Evolutionary conservation across 2,113 vertebrate species (phyloP), one percentile per base, ranked within the genome.

Genomic region (Sorex araneus): DNA sequence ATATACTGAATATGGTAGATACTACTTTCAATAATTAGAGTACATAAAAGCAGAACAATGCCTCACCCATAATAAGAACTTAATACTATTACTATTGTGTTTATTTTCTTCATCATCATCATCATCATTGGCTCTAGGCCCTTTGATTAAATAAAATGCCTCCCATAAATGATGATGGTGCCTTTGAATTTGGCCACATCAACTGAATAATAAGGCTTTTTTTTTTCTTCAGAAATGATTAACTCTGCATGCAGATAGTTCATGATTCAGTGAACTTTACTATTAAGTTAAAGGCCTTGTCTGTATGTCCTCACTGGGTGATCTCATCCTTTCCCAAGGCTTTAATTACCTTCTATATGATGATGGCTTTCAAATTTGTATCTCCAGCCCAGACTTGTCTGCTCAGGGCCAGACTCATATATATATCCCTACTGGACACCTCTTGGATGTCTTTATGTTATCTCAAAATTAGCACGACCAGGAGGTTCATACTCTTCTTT

Each of bases 381-480:
- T 80, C 36, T 88, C 86, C 16, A 90, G 95, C 69, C 94, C 73
- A 81, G 94, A 93, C 95, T 97, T 97, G 95, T 70, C 87, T 45
- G 1, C 60, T 15, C 18, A 90, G 67, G 74, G 79, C 76, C 73
- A 34, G 73, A 63, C 71, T 63, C 19, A 0, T 28, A 19, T 69
- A 80, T 60, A 32, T 25, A 77, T 1, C 40, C 50, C 54, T 54
- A 15, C 63, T 45, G 85, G 74, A 32, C 66, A 12, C 70, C 54
- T 7, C 80, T 45, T 82, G 23, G 8, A 57, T 45, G 67, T 54
- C 90, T 87, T 43, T 12, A 64, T 43, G n/a, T 8, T 73, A 8
- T 91, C 90, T 69, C 27, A 19, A 28, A 70, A 57, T 90, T 71
- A 30, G 45, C 70, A 23, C 30, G 89, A 66, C 40, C 19, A 11